Evolutionary conservation across 2,888 invertebrate genomes (phyloP).

Genomic region (Dendrolimus pini): DNA sequence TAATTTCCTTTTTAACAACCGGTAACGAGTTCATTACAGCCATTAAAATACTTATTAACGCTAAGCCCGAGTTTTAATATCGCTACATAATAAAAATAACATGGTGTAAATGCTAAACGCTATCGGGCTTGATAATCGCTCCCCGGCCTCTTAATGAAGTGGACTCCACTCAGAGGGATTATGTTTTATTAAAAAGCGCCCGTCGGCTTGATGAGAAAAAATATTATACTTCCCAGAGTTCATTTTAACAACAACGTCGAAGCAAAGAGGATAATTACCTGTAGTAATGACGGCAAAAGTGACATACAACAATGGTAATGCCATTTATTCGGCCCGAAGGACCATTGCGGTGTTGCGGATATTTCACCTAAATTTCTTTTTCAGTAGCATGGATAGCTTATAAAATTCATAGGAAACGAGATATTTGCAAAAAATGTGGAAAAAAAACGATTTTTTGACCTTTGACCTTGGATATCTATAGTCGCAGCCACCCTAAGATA

Average conservation of each 20-base stretch:
- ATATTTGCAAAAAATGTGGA: no score
- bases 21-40: not conserved
- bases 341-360: not conserved
- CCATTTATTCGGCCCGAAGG: not conserved
- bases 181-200: conserved; percentile 52
- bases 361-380: no score
- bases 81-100: conserved; percentile 24
- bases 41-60: not conserved
- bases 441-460: no score
- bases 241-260: not conserved
- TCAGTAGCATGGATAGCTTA: no score
- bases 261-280: conserved; percentile 18
- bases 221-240: not conserved
- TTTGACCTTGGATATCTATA: no score
- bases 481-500: no score
- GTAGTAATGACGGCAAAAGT: not conserved
- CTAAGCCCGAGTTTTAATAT: not conserved
- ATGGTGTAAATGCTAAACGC: conserved; percentile 53
- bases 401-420: no score
- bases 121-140: conserved; percentile 62
- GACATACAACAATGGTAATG: not conserved
- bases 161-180: conserved; percentile 47
- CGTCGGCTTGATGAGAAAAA: conserved; percentile 41
- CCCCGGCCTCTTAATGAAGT: conserved; percentile 64
- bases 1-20: not conserved